Conservation (phyloP, 2,888 invertebrate species). For the Drosophila mettleri region DNA sequence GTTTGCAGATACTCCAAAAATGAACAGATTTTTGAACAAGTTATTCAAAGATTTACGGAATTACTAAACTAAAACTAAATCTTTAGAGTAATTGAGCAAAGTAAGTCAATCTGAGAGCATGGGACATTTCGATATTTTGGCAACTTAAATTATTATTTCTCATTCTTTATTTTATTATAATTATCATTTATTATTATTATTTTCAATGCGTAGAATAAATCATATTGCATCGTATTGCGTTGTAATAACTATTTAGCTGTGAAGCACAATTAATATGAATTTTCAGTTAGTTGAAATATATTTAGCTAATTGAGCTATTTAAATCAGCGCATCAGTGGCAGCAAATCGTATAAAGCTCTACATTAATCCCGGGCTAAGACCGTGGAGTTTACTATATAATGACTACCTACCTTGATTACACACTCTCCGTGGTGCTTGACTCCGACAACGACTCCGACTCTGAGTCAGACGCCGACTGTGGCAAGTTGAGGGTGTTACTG, state of each 20-base stretch:
- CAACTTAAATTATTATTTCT: not conserved
- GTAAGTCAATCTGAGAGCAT: not conserved
- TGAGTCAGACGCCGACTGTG: conserved; percentile 23
- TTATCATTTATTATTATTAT: no score
- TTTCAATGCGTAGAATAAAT: not conserved
- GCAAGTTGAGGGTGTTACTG: conserved; percentile 63
- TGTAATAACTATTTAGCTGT: not conserved
- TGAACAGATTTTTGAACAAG: no score
- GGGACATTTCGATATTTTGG: not conserved
- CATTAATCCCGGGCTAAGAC: conserved; percentile 69
- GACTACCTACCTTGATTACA: conserved; percentile 79
- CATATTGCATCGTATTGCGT: not conserved
- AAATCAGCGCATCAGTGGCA: conserved; percentile 53
- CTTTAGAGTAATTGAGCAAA: no score
- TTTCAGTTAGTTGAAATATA: conserved; percentile 23
- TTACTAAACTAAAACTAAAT: no score
- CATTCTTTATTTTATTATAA: no score
- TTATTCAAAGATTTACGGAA: no score
- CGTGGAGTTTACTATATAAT: conserved; percentile 71
- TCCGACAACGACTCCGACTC: not conserved
- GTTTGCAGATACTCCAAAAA: no score
- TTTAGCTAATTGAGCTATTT: conserved; percentile 69
- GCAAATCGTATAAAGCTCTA: conserved; percentile 51
- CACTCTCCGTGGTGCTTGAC: conserved; percentile 46
- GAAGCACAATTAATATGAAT: conserved; percentile 2